Percentiles rank a stretch among this genome's conserved stretches.
phyloP scores from a whole-genome alignment of 2,113 vertebrate genomes.

The Corvus cornix region DNA sequence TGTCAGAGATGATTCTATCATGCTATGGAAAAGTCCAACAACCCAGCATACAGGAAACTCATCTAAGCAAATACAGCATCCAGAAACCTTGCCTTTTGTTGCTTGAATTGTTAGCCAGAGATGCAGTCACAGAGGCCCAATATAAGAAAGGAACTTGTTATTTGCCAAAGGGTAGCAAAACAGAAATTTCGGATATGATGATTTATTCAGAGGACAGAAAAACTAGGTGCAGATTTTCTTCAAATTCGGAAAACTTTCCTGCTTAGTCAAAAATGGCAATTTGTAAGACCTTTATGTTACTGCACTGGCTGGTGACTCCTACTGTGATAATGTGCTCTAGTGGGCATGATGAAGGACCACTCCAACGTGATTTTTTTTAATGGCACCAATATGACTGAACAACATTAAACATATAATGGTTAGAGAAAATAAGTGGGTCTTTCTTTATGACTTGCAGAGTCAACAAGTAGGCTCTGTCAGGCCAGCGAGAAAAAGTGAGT shows the following conservation, averaged over 20 bases:
- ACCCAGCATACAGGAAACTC: not conserved
- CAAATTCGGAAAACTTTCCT: not conserved
- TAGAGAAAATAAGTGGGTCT: constrained; percentile 21
- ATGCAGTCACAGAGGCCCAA: not conserved
- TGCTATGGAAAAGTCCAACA: not conserved
- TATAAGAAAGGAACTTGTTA: not conserved
- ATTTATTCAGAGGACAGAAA: not conserved
- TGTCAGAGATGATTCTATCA: not conserved
- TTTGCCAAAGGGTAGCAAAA: not conserved
- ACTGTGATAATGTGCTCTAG: not conserved
- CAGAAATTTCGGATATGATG: not conserved
- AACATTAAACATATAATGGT: constrained; percentile 6
- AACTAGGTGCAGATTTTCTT: not conserved
- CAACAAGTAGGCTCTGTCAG: constrained; percentile 26
- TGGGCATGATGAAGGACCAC: not conserved
- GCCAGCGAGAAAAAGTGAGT: constrained; percentile 28
- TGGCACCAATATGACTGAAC: not conserved
- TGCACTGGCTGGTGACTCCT: not conserved
- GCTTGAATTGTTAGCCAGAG: not conserved
- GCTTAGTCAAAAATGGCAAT: not conserved
- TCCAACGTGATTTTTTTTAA: not conserved
- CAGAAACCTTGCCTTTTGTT: not conserved
- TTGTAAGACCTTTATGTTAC: not conserved
- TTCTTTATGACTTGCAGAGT: constrained; percentile 16
- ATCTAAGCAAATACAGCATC: not conserved